Evolutionary conservation across 1,140 invertebrate species (phyloP), one percentile per base, ranked within the genome.

Genomic region (Pseudomyrmex gracilis): DNA sequence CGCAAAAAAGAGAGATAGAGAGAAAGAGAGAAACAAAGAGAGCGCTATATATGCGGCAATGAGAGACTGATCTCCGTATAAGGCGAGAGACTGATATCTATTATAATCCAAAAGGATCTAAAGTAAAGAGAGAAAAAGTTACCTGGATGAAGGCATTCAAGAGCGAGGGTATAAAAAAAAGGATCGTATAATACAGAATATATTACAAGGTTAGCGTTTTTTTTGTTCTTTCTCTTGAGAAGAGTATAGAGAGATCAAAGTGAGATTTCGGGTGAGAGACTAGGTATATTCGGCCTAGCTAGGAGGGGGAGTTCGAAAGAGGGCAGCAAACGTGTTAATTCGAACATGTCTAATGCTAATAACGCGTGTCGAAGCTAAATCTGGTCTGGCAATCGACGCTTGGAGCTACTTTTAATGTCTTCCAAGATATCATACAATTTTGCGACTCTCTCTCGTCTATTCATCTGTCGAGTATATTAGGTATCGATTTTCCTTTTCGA

Each of bases 101-200:
- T 83, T 83, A 34, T 34, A 77, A 63, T 71, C 84, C 73, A 83
- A 87, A 85, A 88, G 88, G 91, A 77, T 90, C 90, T 90, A 92
- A 92, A 90, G 88, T 92, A 92, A 90, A 92, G 91, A 90, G 90
- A 90, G 90, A 92, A 89, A 92, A 89, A 87, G 86, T 92, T 92
- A 92, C 91, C 91, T 92, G 89, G 90, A 86, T 91, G 87, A 87
- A 92, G 91, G 88, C 90, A 92, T 91, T 92, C 89, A 92, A 89
- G 91, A 90, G 91, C 89, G 89, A 89, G 90, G 90, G 89, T 88
- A 86, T 77, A 86, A 73, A 88, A 91, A 88, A 89, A 91, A 88
- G 85, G 88, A 85, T 87, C 67, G 91, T 90, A 92, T 91, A 91
- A 92, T 91, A 90, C 85, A 92, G 86, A 91, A 90, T 90, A 89